Percentiles rank a stretch among this genome's conserved stretches.
These are phyloP conservation scores for Mirounga angustirostris DNA, from an alignment of 2,113 vertebrate species.

Conservation along the genomic window DNA sequence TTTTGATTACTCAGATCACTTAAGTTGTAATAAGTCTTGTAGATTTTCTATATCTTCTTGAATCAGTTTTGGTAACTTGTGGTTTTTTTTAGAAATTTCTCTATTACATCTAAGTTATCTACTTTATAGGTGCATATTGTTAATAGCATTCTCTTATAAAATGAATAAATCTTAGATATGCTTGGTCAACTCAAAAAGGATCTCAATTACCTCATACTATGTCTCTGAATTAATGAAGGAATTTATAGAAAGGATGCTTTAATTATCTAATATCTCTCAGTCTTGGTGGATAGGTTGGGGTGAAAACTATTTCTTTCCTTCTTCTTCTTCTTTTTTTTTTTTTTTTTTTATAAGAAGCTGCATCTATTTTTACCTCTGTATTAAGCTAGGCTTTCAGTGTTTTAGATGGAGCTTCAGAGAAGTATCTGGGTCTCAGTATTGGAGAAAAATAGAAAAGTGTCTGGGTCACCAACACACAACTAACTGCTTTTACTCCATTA, in stretches of 20 bases:
- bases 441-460: neutral
- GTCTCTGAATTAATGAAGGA: neutral
- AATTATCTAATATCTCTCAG: neutral
- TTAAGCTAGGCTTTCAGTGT: neutral
- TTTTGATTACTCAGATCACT: neutral
- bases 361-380: neutral
- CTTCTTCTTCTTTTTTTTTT: too few relatives aligned
- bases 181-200: neutral
- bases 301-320: neutral
- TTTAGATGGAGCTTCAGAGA: neutral
- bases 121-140: neutral
- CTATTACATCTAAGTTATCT: neutral
- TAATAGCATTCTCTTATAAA: neutral
- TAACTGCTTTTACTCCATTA: neutral
- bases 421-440: neutral
- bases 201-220: neutral
- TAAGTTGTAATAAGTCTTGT: neutral
- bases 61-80: neutral
- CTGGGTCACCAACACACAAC: neutral
- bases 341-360: neutral
- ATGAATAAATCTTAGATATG: neutral
- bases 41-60: conserved; percentile 6
- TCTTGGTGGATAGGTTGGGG: neutral
- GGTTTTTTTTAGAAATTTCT: neutral
- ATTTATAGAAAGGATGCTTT: neutral